Evolutionary conservation across 1,140 invertebrate species (phyloP), one percentile per base, ranked within the genome.

Genomic region (Rhagoletis pomonella): DNA sequence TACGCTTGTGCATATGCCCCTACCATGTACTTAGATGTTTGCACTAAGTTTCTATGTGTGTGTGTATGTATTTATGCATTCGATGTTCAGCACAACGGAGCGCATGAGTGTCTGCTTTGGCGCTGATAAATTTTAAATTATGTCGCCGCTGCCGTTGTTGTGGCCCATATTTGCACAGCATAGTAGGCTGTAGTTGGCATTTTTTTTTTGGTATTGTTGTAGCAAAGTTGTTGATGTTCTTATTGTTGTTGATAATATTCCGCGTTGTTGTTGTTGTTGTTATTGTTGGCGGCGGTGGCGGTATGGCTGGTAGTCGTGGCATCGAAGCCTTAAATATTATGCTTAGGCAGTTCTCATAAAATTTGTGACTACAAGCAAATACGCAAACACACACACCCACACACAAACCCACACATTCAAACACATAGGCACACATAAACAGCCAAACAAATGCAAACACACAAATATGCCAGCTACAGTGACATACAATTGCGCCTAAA

Each of bases 51-150:
- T 29, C 42, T 44, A 55, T 55, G 50, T 55, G 10, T 44, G 10
- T 55, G 50, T 55, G 10, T 55, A 7, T 10, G 50, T 42, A 67
- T 67, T 29, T 67, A 39, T 42, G 42, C 29, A 17, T 42, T 17
- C 67, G 29, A 55, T 55, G 5, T 0, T 5, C 47, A 17, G 73
- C n/a, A 19, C 19, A 44, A 50, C 69, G 47, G n/a, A 4, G 73
- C 19, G 47, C 55, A 2, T 12, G n/a, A 81, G 73, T 12, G 73
- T 81, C 73, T 81, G 73, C 19, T 81, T 81, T 81, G 73, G 73
- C 19, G 73, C 50, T 81, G 73, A 81, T 81, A 81, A 81, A 81
- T 81, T 81, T 81, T 81, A 81, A 81, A 81, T 81, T 58, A 81
- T 81, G 73, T 81, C 73, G 73, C 47, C 47, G 19, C 47, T 81